Evolutionary conservation across 2,797 vertebrate genomes (phyloP).

Genomic region (Ptychadena robeensis): DNA sequence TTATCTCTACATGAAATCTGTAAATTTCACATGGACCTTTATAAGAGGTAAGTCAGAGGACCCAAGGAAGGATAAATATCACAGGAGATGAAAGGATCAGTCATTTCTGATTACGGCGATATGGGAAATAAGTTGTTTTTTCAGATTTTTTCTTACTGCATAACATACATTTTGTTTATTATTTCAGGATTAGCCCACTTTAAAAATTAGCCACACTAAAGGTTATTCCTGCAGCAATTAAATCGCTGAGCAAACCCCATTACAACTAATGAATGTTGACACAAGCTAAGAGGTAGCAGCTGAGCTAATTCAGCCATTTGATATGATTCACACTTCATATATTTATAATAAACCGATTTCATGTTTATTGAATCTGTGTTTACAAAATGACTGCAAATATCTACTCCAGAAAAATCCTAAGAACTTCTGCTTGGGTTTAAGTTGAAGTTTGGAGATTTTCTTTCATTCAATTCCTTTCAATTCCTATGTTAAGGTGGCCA

Average conservation of each 20-base stretch:
- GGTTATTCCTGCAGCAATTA: neutral
- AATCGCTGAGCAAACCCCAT: neutral
- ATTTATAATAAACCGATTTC: neutral
- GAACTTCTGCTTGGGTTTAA: neutral
- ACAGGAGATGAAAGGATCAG: neutral
- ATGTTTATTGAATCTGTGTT: neutral
- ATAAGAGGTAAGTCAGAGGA: no score
- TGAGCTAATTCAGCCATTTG: neutral
- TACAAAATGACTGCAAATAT: neutral
- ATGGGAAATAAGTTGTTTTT: neutral
- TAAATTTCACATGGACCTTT: no score
- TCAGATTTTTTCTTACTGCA: neutral
- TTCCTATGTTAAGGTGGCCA: no score
- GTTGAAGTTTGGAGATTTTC: neutral
- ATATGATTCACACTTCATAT: neutral
- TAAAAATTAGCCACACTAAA: neutral
- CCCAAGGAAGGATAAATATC: no score
- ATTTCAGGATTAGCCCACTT: neutral
- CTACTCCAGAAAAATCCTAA: neutral
- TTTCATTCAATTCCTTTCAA: no score
- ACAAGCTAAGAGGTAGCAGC: neutral
- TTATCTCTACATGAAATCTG: no score
- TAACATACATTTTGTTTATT: neutral
- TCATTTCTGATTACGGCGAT: neutral
- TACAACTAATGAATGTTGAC: conserved; percentile 5